Base-by-base conservation (phyloP, 2,113 vertebrate genomes). In the Peromyscus polionotus region DNA sequence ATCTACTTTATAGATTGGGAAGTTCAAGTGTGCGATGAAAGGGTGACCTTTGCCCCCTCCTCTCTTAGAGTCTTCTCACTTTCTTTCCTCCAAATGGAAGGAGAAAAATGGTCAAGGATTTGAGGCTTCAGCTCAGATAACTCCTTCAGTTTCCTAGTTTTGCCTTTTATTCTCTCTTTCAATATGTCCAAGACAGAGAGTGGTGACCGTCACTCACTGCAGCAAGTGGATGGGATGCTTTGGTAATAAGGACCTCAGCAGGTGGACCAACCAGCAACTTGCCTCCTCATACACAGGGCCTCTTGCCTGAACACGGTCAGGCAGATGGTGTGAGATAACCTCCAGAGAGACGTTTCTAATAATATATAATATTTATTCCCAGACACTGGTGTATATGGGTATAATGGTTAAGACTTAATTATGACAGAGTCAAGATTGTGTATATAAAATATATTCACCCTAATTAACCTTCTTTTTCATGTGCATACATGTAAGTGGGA, bases 331-430 rank as follows among this genome's bases (percentile, higher is more conserved):
- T 9, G 59, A 31, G 73, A 79, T 59, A 48, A 42, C 72, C n/a
- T 13, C 51, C 22, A 33, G 54, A 84, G 31, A 94, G 17, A 70
- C 45, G 51, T 61, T 36, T 86, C 39, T 83, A 70, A 76, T 68
- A 80, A 84, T 31, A 75, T 73, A 33, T 63, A 79, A 33, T 80
- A 33, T 51, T 65, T 70, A 65, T 85, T 94, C 45, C 67, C 75
- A 61, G 88, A 93, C 22, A 54, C 31, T 59, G 1, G 6, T 85
- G 17, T 75, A 68, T 93, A 94, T 92, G 65, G 63, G 24, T 33
- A 93, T 61, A 45, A 31, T 24, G 65, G 26, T 68, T 89, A 24
- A 94, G 86, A 79, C 67, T 77, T 96, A 88, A 72, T 92, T 93
- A 48, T 48, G 10, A 12, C 26, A 75, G 36, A 75, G 31, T 51